Conservation (phyloP, 2,888 invertebrate genomes). For the Tinea semifulvella region DNA sequence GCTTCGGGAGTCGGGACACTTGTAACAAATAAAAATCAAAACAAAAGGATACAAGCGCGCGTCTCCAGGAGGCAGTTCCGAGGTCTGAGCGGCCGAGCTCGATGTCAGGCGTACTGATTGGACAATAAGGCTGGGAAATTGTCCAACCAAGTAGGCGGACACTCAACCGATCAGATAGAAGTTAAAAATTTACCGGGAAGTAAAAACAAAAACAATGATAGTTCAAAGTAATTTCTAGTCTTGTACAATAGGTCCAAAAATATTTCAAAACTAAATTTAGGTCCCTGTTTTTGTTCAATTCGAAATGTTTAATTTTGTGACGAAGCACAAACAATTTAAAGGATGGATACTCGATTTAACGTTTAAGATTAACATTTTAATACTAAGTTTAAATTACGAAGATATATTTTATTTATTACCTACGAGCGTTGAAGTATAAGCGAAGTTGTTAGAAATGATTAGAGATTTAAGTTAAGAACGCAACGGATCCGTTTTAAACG, state of each 20-base stretch:
- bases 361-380: constrained; percentile 2
- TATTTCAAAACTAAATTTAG: constrained; percentile 55
- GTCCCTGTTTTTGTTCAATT: constrained; percentile 52
- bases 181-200: constrained; percentile 21
- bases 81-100: constrained; percentile 48
- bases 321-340: constrained; percentile 25
- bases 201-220: constrained; percentile 11
- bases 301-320: constrained; percentile 33
- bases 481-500: constrained; percentile 50
- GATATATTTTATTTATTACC: not conserved
- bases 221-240: constrained; percentile 18
- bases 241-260: constrained; percentile 59
- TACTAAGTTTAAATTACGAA: not conserved
- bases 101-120: constrained; percentile 67
- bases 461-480: constrained; percentile 25
- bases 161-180: constrained; percentile 48
- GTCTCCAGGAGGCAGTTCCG: constrained; percentile 39
- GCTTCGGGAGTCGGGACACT: constrained; percentile 33
- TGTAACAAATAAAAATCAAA: constrained; percentile 33
- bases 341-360: constrained; percentile 25
- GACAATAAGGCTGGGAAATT: constrained; percentile 79
- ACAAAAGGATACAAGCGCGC: constrained; percentile 31
- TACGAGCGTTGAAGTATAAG: constrained; percentile 10
- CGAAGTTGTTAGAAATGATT: constrained; percentile 7
- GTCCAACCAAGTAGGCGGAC: constrained; percentile 73